Evolutionary conservation across 2,888 invertebrate species (phyloP).

Genomic region (Volucella inflata): DNA sequence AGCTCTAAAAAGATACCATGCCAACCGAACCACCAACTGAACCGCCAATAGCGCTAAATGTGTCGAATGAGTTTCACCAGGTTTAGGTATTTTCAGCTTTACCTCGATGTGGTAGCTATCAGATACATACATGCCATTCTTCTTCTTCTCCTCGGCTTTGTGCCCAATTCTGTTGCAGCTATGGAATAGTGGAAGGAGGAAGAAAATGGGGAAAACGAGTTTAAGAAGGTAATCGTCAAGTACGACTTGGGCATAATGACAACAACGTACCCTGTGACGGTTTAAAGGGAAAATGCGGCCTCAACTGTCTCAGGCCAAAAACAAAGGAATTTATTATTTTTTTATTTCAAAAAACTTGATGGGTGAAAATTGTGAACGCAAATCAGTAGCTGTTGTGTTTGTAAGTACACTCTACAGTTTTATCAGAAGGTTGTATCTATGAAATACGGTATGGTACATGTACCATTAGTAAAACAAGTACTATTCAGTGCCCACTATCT

Average conservation of each 20-base stretch:
- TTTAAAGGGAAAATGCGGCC: constrained; percentile 12
- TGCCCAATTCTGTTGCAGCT: constrained; percentile 48
- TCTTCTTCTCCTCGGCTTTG: constrained; percentile 31
- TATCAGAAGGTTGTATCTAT: constrained; percentile 9
- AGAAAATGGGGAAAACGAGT: constrained; percentile 28
- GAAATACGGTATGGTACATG: not conserved
- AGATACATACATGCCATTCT: constrained; percentile 8
- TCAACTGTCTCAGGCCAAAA: constrained; percentile 1
- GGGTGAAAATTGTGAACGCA: constrained; percentile 13
- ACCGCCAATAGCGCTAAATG: constrained; percentile 48
- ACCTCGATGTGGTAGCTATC: constrained; percentile 37
- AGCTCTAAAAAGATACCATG: constrained; percentile 54
- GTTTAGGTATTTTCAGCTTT: constrained; percentile 47
- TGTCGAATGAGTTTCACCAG: constrained; percentile 64
- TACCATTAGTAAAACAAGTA: constrained; percentile 2
- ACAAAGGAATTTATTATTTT: constrained; percentile 14
- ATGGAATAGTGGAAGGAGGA: not conserved
- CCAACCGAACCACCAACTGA: constrained; percentile 2
- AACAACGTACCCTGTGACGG: constrained; percentile 7
- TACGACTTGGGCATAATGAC: constrained; percentile 23
- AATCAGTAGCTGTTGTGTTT: constrained; percentile 33
- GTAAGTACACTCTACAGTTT: not conserved
- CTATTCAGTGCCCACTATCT: constrained; percentile 19
- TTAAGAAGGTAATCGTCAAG: constrained; percentile 43
- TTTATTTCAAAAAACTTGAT: not conserved